Evolutionary conservation across 2,888 invertebrate species (phyloP), one percentile per base, ranked within the genome.

Genomic region (Panopea generosa): DNA sequence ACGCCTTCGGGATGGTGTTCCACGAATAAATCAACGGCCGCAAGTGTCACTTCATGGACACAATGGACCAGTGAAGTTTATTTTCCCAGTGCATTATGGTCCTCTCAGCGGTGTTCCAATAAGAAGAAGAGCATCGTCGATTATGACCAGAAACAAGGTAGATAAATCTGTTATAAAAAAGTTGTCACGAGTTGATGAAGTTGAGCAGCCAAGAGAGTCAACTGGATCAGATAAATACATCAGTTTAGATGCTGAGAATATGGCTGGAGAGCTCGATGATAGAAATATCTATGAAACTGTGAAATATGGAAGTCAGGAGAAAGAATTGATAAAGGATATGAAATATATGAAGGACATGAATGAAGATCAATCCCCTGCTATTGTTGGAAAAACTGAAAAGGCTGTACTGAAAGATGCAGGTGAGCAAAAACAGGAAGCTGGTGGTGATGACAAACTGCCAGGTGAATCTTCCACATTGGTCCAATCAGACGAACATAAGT

Each of bases 41-140:
- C 97, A 96, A 79, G 97, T 98, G 55, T 97, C 98, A 0, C 97
- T 96, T 87, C 98, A 98, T 93, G 97, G 97, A 0, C 98, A 98
- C 92, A 96, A 96, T 63, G 98, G 98, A 0, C 97, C 98, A 0
- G 97, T 98, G 20, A 96, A 96, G 7, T 97, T 98, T 93, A 94
- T 99, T 0, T 93, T 98, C 53, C 96, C 97, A 7, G 86, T 92
- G 47, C 85, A 88, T 74, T 90, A 88, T 69, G 84, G 85, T 14
- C 81, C 87, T 56, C 82, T 88, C 14, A 77, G 55, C 38, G 73
- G 76, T 2, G 38, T 61, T 11, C 76, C 80, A 6, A 63, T 80
- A 11, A 52, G 60, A 20, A 61, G 80, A 43, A 45, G 76, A 22
- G 59, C 73, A 7, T 69, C 69, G 11, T 70, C 73, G 18, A 67